Base-by-base conservation (phyloP, 2,888 invertebrate genomes). In the Luffia ferchaultella region DNA sequence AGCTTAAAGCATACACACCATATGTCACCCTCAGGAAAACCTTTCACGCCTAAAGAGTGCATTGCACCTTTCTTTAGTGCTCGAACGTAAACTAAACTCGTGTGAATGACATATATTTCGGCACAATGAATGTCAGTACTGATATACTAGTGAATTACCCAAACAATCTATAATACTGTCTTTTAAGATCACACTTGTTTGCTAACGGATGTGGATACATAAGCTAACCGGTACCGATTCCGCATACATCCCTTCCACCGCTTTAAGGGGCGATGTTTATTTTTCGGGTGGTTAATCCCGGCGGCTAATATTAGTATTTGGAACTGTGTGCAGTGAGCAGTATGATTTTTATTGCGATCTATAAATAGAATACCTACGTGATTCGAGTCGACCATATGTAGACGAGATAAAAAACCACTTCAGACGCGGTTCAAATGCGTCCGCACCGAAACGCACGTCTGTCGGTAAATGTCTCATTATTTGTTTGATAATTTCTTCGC, bases 231-330 rank as follows among this genome's bases (percentile, higher is more conserved):
- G 12, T 30, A 30, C 12, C 30, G 3, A 30, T 30, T n/a, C 5
- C 12, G 12, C 12, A 30, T 12, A 30, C 30, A 12, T 30, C 30
- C 30, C 58, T 52, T 62, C 63, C 62, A 68, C 60, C 61, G 61
- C 68, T 70, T 65, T 67, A 61, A 61, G 65, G 66, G 62, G 66
- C 57, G 61, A 58, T 72, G 72, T 73, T 75, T 73, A 78, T 78
- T 77, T 80, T 76, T 67, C 66, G 70, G 67, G 54, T 67, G 68
- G 67, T 71, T 78, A 70, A 68, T 60, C 63, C 62, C 51, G 62
- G 56, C 60, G 62, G 62, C 68, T 69, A 63, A 67, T 65, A 59
- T 60, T 60, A 57, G 53, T 54, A 55, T 53, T 51, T 49, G 51
- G 53, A 44, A 40, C 30, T 49, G 20, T 47, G 44, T 49, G 52